Evolutionary conservation across 2,113 vertebrate species (phyloP).

Genomic region (Martes martes): DNA sequence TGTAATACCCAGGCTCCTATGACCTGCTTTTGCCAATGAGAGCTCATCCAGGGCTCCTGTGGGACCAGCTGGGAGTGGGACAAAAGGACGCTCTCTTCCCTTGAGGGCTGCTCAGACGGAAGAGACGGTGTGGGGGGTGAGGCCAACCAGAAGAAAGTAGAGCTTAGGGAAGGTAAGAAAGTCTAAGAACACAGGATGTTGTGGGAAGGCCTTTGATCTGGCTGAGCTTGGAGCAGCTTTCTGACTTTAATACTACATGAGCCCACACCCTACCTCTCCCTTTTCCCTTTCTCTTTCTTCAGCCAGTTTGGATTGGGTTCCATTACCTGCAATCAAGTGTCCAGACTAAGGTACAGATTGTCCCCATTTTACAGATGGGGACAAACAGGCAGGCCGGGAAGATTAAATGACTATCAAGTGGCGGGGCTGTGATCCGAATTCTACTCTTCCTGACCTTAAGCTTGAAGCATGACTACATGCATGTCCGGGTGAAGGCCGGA

Average conservation of each 20-base stretch:
- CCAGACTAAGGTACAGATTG: background rate
- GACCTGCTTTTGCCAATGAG: background rate
- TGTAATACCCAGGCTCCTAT: background rate
- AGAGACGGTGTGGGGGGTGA: accelerated
- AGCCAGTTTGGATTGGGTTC: background rate
- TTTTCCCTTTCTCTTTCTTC: background rate
- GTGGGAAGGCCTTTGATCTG: background rate
- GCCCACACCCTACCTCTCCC: background rate
- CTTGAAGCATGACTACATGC: accelerated
- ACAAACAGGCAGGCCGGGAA: background rate
- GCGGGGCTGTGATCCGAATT: background rate
- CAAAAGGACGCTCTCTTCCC: accelerated
- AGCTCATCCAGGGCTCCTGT: background rate
- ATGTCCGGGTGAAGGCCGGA: background rate
- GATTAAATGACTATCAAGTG: background rate
- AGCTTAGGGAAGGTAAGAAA: background rate
- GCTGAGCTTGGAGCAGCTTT: background rate
- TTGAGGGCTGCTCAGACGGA: background rate
- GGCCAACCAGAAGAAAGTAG: background rate
- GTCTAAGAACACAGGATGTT: background rate
- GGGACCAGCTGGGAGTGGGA: background rate
- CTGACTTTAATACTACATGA: background rate
- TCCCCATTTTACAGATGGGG: background rate
- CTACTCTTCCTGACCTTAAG: background rate
- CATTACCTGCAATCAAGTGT: background rate